Evolutionary conservation across 1,140 invertebrate genomes (phyloP).

Genomic region (Neodiprion pinetum): DNA sequence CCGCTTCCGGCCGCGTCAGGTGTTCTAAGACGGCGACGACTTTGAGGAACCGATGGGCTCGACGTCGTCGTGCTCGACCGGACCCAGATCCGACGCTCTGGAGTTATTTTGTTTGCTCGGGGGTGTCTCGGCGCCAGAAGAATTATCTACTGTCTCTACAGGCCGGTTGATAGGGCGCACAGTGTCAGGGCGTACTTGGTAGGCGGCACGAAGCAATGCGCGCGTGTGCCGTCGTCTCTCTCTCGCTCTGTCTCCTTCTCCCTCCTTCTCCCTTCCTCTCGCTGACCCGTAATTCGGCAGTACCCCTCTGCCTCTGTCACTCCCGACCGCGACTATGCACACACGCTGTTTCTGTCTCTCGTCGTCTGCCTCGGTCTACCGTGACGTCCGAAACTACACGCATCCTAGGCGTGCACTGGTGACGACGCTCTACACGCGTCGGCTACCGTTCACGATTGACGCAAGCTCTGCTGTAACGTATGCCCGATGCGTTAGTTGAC

Average conservation of each 20-base stretch:
- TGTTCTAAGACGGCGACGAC: no score
- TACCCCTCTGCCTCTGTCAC: background rate
- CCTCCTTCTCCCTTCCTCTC: slow-evolving; percentile 17
- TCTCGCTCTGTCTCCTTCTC: slow-evolving; percentile 8
- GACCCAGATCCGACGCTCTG: no score
- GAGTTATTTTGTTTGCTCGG: slow-evolving; percentile 10
- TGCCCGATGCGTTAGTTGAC: no score
- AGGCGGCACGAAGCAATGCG: slow-evolving; percentile 29
- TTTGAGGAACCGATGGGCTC: no score
- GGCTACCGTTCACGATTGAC: no score
- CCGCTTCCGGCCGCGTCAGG: background rate
- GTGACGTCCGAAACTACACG: background rate
- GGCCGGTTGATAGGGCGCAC: slow-evolving; percentile 21
- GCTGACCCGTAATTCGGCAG: background rate
- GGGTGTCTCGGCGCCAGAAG: slow-evolving; percentile 38
- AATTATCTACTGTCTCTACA: slow-evolving; percentile 16
- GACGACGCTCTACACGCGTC: no score
- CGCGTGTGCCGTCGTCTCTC: slow-evolving; percentile 9
- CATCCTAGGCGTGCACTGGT: no score
- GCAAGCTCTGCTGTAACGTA: no score
- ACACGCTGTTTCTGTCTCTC: background rate
- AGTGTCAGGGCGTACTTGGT: slow-evolving; percentile 38
- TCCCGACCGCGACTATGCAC: background rate
- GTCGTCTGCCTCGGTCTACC: background rate
- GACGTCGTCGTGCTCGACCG: no score